Percentiles rank a stretch among this genome's conserved stretches.
phyloP scores from a whole-genome alignment of 2,113 vertebrate genomes.

The Enhydra lutris region DNA sequence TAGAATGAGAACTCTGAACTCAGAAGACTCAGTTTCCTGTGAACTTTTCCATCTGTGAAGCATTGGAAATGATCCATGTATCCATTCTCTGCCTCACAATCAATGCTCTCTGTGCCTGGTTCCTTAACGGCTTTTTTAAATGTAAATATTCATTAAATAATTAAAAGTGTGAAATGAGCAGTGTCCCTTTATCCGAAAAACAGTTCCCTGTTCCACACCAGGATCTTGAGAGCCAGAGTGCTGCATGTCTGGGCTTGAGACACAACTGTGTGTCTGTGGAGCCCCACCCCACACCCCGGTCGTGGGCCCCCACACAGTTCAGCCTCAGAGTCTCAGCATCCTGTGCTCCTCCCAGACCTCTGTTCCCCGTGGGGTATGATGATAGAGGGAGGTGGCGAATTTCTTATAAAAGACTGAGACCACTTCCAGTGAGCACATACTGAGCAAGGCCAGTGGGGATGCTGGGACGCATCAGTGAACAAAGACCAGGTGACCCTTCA shows the following conservation, averaged over 20 bases:
- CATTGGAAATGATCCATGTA: conserved; percentile 54
- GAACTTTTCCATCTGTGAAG: conserved; percentile 78
- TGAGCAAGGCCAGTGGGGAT: neutral
- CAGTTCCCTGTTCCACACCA: neutral
- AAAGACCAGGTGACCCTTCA: neutral
- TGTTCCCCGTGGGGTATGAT: neutral
- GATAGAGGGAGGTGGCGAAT: neutral
- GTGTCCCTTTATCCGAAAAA: neutral
- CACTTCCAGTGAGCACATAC: neutral
- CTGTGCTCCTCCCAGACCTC: neutral
- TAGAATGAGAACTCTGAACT: neutral
- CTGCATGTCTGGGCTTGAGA: neutral
- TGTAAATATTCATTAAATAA: conserved; percentile 66
- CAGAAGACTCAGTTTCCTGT: conserved; percentile 24
- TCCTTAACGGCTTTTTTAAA: conserved; percentile 32
- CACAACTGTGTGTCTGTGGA: neutral
- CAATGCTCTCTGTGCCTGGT: neutral
- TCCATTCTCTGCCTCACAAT: conserved; percentile 46
- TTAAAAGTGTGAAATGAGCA: neutral
- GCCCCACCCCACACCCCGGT: neutral
- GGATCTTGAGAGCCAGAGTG: neutral
- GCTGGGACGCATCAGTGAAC: neutral
- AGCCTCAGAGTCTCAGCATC: accelerated
- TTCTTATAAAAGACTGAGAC: neutral
- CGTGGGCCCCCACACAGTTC: neutral